These are phyloP conservation scores for Leptinotarsa tumamoca DNA, from an alignment of 2,888 invertebrate genomes.

Conservation along the genomic window DNA sequence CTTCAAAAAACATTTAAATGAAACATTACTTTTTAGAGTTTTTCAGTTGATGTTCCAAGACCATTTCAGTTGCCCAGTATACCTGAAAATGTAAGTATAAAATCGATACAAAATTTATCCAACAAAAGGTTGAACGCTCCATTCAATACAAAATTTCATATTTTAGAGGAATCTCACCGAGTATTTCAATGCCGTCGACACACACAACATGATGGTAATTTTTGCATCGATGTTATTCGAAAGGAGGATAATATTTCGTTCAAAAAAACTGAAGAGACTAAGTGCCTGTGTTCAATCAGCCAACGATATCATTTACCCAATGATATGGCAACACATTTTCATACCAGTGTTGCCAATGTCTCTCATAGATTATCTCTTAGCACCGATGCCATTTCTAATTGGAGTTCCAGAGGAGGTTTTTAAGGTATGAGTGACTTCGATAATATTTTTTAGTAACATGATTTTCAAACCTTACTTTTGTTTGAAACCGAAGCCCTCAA, in stretches of 20 bases:
- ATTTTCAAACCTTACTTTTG: no score
- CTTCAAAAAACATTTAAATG: no score
- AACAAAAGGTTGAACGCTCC: no score
- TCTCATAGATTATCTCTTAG: constrained; percentile 89
- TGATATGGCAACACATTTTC: constrained; percentile 99
- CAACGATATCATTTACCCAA: constrained; percentile 94
- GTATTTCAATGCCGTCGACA: constrained; percentile 97
- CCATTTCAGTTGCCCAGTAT: constrained; percentile 90
- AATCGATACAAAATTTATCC: neutral
- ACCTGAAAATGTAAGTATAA: constrained; percentile 89
- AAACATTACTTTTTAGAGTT: constrained; percentile 73
- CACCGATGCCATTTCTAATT: constrained; percentile 98
- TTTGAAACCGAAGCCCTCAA: no score
- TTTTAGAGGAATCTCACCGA: constrained; percentile 94
- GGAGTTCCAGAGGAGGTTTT: constrained; percentile 91
- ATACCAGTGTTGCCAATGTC: constrained; percentile 93
- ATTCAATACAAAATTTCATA: no score
- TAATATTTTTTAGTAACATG: no score
- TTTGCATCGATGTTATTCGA: constrained; percentile 97
- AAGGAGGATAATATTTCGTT: constrained; percentile 92
- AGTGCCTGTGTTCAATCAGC: constrained; percentile 96
- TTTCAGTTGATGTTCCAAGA: constrained; percentile 82
- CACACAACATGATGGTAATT: constrained; percentile 93
- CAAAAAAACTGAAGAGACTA: constrained; percentile 87
- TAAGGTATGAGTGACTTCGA: constrained; percentile 69